These are phyloP conservation scores for Argya squamiceps DNA, from an alignment of 2,797 vertebrate genomes.

Conservation along the genomic window DNA sequence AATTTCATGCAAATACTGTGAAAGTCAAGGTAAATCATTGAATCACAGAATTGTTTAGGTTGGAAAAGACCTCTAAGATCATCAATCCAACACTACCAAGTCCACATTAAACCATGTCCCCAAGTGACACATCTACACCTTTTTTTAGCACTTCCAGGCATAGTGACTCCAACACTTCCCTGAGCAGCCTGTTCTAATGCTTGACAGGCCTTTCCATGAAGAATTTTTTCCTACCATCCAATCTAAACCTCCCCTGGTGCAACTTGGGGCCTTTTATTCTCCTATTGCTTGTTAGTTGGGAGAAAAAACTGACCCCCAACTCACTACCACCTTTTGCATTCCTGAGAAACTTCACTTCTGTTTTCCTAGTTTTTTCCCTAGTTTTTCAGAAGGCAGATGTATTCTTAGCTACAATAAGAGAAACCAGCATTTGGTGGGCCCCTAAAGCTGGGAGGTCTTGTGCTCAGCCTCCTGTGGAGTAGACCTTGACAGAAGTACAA, in stretches of 20 bases:
- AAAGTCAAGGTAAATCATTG: not conserved
- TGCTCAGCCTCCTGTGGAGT: not conserved
- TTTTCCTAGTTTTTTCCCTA: not conserved
- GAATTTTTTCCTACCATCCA: not conserved
- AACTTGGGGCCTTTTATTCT: not conserved
- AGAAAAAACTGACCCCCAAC: not conserved
- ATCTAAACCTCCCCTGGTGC: not conserved
- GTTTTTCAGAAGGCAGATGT: not conserved
- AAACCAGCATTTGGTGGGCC: not conserved
- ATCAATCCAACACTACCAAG: not conserved
- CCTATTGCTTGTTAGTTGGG: not conserved
- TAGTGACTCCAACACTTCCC: not conserved
- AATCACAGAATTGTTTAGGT: not conserved
- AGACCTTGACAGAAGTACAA: slow-evolving; percentile 29
- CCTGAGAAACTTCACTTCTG: not conserved
- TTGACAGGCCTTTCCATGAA: not conserved
- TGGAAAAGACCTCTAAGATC: not conserved
- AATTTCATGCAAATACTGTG: not conserved
- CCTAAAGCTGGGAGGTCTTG: slow-evolving; percentile 34
- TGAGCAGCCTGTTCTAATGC: not conserved
- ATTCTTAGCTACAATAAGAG: not conserved
- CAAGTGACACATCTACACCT: not conserved
- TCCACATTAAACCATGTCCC: not conserved
- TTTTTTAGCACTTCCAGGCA: not conserved
- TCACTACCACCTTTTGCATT: not conserved